Evolutionary conservation across 2,797 vertebrate species (phyloP).

Genomic region (Melanotaenia parkinsoni): DNA sequence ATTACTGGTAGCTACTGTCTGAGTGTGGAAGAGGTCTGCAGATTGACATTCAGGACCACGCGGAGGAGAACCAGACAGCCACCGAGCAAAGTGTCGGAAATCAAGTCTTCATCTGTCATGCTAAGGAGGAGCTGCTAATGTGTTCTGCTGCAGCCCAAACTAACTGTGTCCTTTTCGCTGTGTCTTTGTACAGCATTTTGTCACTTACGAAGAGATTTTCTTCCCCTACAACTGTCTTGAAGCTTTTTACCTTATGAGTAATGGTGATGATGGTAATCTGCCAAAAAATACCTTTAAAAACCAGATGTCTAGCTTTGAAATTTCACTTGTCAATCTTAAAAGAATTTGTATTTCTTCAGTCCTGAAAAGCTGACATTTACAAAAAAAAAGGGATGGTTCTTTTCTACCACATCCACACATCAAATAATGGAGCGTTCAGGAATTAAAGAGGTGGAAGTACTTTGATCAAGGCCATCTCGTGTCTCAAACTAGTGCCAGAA

Average conservation of each 20-base stretch:
- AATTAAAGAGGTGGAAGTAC: slow-evolving; percentile 5
- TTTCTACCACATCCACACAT: slow-evolving; percentile 3
- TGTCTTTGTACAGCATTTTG: slow-evolving; percentile 12
- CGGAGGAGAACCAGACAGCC: slow-evolving; percentile 68
- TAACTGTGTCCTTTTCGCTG: slow-evolving; percentile 31
- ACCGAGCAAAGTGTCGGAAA: slow-evolving; percentile 47
- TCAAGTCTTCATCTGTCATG: slow-evolving; percentile 47
- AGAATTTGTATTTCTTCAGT: slow-evolving; percentile 18
- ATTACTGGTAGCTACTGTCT: slow-evolving; percentile 68
- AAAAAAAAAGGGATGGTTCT: not conserved
- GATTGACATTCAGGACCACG: slow-evolving; percentile 74
- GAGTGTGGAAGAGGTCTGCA: slow-evolving; percentile 56
- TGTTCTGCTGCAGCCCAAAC: slow-evolving; percentile 25
- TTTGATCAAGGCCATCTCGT: slow-evolving; percentile 12
- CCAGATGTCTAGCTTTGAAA: slow-evolving; percentile 38
- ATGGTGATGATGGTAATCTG: slow-evolving; percentile 15
- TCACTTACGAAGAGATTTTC: slow-evolving; percentile 15
- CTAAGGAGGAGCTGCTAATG: slow-evolving; percentile 25
- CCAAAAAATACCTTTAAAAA: slow-evolving; percentile 25
- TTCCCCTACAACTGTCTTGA: slow-evolving; percentile 10
- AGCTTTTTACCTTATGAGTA: slow-evolving; percentile 29
- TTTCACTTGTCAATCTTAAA: slow-evolving; percentile 51
- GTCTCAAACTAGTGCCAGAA: not conserved
- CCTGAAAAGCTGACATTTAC: slow-evolving; percentile 47
- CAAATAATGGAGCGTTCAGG: slow-evolving; percentile 21